A percentile compares a stretch with the other conserved stretches of the same genome.
These are phyloP conservation scores for Macroglossus sobrinus DNA, from an alignment of 2,113 vertebrate species.

Conservation along the genomic window DNA sequence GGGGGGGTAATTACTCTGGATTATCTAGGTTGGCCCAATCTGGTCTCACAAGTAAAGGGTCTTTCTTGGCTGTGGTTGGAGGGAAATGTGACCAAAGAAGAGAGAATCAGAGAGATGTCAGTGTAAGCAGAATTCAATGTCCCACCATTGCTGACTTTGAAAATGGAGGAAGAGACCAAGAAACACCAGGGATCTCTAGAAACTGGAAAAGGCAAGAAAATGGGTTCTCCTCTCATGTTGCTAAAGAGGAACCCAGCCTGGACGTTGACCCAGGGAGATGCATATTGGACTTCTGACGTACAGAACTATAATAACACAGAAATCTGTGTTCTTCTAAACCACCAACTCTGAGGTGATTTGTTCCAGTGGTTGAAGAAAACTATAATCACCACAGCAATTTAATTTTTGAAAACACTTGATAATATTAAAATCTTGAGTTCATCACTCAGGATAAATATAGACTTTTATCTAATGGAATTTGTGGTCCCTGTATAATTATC, in stretches of 20 bases:
- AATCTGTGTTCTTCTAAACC: background rate
- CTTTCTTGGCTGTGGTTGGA: background rate
- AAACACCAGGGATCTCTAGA: background rate
- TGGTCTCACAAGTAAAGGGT: background rate
- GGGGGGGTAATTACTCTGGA: background rate
- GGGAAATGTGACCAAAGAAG: background rate
- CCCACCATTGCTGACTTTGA: background rate
- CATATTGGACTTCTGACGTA: background rate
- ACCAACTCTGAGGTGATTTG: background rate
- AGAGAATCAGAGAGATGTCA: background rate
- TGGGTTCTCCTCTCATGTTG: fast-evolving
- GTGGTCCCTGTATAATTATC: background rate
- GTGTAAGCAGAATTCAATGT: background rate
- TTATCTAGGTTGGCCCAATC: background rate
- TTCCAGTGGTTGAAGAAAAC: background rate
- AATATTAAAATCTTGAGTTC: constrained; percentile 10
- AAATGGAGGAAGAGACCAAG: background rate
- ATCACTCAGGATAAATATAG: background rate
- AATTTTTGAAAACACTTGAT: constrained; percentile 10
- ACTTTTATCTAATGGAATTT: constrained; percentile 21
- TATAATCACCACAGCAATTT: background rate
- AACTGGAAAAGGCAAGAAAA: background rate
- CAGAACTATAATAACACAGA: background rate
- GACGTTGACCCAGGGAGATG: background rate
- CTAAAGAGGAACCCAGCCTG: background rate